phyloP scores from a whole-genome alignment of 2,888 invertebrate genomes.

The Venusia cambrica region DNA sequence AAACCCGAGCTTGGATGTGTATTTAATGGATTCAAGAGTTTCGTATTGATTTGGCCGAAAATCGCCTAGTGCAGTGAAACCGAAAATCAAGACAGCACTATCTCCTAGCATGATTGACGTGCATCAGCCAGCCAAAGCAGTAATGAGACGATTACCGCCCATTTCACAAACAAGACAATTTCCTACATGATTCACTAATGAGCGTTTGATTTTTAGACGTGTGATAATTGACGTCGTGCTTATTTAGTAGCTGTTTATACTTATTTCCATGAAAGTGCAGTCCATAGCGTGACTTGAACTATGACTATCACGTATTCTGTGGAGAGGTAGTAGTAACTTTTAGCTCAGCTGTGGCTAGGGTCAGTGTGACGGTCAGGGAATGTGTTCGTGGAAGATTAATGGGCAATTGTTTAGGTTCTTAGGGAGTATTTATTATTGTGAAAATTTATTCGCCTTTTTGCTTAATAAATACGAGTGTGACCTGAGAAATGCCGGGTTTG shows the following conservation, averaged over 20 bases:
- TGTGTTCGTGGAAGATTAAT: conserved; percentile 37
- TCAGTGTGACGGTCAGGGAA: conserved; percentile 37
- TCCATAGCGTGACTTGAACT: conserved; percentile 15
- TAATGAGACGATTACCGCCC: conserved; percentile 66
- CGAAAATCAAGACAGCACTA: conserved; percentile 8
- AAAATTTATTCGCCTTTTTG: conserved; percentile 23
- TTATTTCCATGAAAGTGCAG: conserved; percentile 27
- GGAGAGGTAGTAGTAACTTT: conserved; percentile 13
- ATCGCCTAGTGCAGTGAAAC: conserved; percentile 1
- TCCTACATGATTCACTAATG: conserved; percentile 48
- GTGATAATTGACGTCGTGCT: conserved; percentile 44
- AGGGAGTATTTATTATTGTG: conserved; percentile 13
- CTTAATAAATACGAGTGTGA: conserved; percentile 21
- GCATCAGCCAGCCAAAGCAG: conserved; percentile 56
- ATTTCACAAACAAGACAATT: conserved; percentile 50
- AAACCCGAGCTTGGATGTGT: too few species aligned
- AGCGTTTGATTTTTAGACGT: conserved; percentile 31
- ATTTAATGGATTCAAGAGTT: too few species aligned
- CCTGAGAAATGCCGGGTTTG: conserved; percentile 18
- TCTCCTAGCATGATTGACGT: conserved; percentile 55
- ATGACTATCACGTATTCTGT: conserved; percentile 11
- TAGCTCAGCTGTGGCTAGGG: conserved; percentile 22
- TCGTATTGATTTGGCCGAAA: conserved; percentile 12
- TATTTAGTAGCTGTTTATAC: conserved; percentile 31
- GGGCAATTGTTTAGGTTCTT: conserved; percentile 26